phyloP scores from a whole-genome alignment of 2,797 vertebrate species.

The Eupleurogrammus muticus region DNA sequence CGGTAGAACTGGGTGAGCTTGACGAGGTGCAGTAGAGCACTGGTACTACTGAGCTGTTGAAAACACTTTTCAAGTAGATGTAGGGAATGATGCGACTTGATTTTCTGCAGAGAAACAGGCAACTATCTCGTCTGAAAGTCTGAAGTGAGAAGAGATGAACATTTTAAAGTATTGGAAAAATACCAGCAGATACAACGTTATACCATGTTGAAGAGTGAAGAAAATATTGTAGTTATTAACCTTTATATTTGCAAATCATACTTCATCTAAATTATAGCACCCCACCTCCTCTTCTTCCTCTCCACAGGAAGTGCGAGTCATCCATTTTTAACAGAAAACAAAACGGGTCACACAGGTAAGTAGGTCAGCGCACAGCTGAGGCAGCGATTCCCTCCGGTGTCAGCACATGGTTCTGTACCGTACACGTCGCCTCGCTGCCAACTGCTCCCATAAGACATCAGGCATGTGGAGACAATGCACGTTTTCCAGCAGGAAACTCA shows the following conservation, averaged over 20 bases:
- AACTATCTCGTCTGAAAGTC: background rate
- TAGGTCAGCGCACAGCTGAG: constrained; percentile 73
- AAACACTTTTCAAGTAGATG: background rate
- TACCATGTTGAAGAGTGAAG: constrained; percentile 1
- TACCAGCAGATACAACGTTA: background rate
- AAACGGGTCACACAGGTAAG: constrained; percentile 67
- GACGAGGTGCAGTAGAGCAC: background rate
- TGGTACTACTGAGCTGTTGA: constrained; percentile 14
- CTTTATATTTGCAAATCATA: constrained; percentile 21
- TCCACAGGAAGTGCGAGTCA: constrained; percentile 35
- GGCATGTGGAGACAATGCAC: constrained; percentile 54
- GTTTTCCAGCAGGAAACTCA: constrained; percentile 27
- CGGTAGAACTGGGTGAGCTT: constrained; percentile 31
- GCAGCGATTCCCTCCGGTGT: constrained; percentile 46
- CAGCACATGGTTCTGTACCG: constrained; percentile 44
- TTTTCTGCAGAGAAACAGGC: background rate
- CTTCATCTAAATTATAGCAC: constrained; percentile 2
- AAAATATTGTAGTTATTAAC: constrained; percentile 18
- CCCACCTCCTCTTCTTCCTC: constrained; percentile 1
- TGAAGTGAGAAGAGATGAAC: background rate
- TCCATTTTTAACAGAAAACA: constrained; percentile 49
- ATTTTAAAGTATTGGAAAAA: background rate
- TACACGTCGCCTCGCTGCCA: constrained; percentile 28
- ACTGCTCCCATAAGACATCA: constrained; percentile 38
- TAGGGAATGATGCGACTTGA: constrained; percentile 17